phyloP scores from a whole-genome alignment of 2,797 vertebrate species.

The Clarias pachynema region DNA sequence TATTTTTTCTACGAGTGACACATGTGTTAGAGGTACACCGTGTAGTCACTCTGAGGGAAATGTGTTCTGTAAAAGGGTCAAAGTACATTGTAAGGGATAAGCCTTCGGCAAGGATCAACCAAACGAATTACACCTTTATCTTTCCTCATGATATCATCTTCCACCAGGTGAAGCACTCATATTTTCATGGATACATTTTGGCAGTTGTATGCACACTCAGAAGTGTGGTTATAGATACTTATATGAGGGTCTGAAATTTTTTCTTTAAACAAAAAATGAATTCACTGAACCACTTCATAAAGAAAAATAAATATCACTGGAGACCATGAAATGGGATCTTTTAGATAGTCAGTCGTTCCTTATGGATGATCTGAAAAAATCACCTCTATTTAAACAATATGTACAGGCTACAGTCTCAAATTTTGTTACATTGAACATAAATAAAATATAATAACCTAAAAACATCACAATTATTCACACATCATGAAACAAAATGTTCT shows the following conservation, averaged over 20 bases:
- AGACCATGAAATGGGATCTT: background rate
- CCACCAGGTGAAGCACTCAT: background rate
- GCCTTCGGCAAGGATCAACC: constrained; percentile 33
- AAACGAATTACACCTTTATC: constrained; percentile 40
- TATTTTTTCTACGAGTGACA: background rate
- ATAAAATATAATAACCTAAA: background rate
- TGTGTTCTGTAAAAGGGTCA: constrained; percentile 38
- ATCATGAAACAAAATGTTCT: background rate
- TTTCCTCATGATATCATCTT: constrained; percentile 16
- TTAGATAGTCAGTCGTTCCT: background rate
- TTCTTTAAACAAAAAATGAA: background rate
- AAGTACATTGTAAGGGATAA: constrained; percentile 47
- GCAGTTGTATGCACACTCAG: background rate
- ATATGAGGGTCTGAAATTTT: background rate
- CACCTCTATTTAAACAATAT: background rate
- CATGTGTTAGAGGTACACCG: background rate
- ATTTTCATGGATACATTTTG: background rate
- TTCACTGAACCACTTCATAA: background rate
- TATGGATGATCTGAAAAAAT: background rate
- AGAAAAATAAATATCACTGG: background rate
- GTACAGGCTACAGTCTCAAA: too few species aligned
- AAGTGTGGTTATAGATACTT: background rate
- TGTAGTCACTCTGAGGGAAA: constrained; percentile 6
- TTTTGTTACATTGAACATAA: background rate
- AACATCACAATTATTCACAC: background rate